Percentiles rank a stretch among this genome's conserved stretches.
Conservation (phyloP, 2,888 invertebrate genomes). For the Calameuta filiformis region DNA sequence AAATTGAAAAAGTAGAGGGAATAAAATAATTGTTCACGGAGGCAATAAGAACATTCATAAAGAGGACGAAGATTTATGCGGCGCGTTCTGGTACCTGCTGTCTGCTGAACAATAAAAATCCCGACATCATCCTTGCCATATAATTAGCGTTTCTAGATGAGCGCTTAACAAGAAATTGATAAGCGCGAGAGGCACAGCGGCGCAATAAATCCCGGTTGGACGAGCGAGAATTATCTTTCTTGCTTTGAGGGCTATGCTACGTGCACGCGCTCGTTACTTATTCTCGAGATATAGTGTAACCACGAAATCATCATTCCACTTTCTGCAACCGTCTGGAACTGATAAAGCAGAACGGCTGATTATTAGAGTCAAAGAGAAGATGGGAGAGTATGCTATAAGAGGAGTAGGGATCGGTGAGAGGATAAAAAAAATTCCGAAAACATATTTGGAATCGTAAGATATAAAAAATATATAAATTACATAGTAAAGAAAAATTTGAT, state of each 20-base stretch:
- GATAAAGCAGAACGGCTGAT: neutral
- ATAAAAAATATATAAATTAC: neutral
- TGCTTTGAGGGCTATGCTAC: neutral
- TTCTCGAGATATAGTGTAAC: neutral
- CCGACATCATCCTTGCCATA: neutral
- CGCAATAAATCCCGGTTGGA: conserved; percentile 8
- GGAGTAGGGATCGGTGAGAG: neutral
- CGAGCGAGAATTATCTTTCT: conserved; percentile 2
- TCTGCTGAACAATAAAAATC: neutral
- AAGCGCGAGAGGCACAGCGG: conserved; percentile 7
- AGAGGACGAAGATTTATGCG: neutral
- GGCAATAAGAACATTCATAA: neutral
- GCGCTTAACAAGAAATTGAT: conserved; percentile 6
- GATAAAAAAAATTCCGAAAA: neutral
- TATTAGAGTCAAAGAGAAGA: neutral
- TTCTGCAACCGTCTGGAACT: conserved; percentile 3
- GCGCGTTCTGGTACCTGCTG: neutral
- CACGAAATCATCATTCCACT: neutral
- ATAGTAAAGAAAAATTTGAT: neutral
- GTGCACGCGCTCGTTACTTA: conserved; percentile 8
- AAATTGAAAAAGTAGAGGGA: neutral
- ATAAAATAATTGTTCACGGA: neutral
- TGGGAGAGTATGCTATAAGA: neutral
- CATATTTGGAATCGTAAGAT: neutral
- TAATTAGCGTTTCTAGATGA: conserved; percentile 3